These are phyloP conservation scores for Parazoanthus darwini DNA, from an alignment of 92 coral and sea anemone species.

Conservation along the genomic window DNA sequence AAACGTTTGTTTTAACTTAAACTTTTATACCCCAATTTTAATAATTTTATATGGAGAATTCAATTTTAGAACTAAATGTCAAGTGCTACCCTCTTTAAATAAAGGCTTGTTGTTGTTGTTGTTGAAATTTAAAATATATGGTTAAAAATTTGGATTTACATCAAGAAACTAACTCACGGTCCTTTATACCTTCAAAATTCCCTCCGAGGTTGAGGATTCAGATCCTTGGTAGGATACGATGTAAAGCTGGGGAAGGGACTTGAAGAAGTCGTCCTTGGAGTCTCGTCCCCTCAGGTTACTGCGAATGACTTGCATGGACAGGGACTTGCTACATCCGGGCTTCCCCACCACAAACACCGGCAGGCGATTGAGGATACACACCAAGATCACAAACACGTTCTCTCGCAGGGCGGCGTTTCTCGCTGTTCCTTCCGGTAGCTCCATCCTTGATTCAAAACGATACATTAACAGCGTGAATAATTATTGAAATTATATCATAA, in stretches of 20 bases:
- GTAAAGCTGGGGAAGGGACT: conserved; percentile 45
- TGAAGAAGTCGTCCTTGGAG: conserved; percentile 41
- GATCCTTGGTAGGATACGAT: conserved; percentile 53
- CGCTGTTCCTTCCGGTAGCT: conserved; percentile 52
- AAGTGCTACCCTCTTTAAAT: too few relatives aligned
- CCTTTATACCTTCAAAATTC: conserved; percentile 44
- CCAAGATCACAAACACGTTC: conserved; percentile 53
- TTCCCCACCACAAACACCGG: conserved; percentile 57
- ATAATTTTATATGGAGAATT: too few relatives aligned
- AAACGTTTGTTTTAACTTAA: too few relatives aligned
- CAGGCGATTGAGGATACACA: conserved; percentile 47
- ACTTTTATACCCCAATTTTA: too few relatives aligned
- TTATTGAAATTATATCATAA: too few relatives aligned
- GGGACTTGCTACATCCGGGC: conserved; percentile 53
- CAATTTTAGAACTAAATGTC: too few relatives aligned
- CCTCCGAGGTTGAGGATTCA: conserved; percentile 55
- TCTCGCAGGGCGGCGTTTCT: conserved; percentile 53
- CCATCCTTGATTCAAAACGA: conserved; percentile 26
- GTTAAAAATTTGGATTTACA: neutral
- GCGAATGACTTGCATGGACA: conserved; percentile 55
- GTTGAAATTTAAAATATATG: too few relatives aligned
- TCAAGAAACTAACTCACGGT: too few relatives aligned
- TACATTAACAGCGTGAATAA: too few relatives aligned
- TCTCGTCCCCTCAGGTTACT: conserved; percentile 36
- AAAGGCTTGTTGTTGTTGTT: too few relatives aligned